These are phyloP conservation scores for Linyphia triangularis DNA, from an alignment of 2,888 invertebrate species.

Conservation along the genomic window DNA sequence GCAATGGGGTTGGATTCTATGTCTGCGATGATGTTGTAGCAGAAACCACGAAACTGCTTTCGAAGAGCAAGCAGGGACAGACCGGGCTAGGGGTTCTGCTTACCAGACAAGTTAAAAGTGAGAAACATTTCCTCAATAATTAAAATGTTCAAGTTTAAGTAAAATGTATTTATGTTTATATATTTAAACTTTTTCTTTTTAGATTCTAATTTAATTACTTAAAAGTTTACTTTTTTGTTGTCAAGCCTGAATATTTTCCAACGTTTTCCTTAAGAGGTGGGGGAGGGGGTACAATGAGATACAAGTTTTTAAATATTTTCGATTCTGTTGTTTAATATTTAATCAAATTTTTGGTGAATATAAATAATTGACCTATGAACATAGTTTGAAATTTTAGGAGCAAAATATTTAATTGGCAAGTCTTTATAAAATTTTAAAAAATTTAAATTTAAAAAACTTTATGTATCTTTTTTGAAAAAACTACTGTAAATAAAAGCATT, in stretches of 20 bases:
- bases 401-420: no score
- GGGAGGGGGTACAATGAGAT: no score
- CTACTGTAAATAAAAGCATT: no score
- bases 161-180: not conserved
- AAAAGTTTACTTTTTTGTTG: not conserved
- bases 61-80: slow-evolving; percentile 61
- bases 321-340: no score
- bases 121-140: not conserved
- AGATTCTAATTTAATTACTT: not conserved
- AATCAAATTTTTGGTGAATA: no score
- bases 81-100: slow-evolving; percentile 68
- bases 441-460: no score
- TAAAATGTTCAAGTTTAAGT: not conserved
- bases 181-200: not conserved
- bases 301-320: no score
- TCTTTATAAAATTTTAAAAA: no score
- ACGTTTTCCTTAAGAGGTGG: no score
- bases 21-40: slow-evolving; percentile 66
- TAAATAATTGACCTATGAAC: no score
- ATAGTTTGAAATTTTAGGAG: no score
- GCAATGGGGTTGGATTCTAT: slow-evolving; percentile 71
- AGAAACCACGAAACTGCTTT: slow-evolving; percentile 69
- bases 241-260: not conserved
- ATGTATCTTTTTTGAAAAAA: no score
- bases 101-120: slow-evolving; percentile 70